Conservation (phyloP, 2,113 vertebrate species). For the Paramisgurnus dabryanus region DNA sequence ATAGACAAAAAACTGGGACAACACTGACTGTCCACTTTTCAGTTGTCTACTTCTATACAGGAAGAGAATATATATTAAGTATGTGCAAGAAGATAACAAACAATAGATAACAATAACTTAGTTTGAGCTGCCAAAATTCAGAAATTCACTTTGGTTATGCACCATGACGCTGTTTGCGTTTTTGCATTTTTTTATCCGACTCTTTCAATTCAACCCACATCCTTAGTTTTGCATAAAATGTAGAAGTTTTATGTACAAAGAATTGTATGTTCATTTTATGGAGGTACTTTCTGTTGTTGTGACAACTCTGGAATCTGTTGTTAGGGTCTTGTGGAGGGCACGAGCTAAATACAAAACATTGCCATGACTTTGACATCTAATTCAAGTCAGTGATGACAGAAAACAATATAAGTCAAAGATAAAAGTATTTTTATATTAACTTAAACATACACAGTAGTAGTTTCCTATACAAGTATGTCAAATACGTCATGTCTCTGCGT, state of each 20-base stretch:
- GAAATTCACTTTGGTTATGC: too few relatives aligned
- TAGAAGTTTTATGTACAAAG: constrained; percentile 67
- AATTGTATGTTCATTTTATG: not conserved
- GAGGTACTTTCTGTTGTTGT: constrained; percentile 16
- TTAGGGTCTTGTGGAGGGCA: not conserved
- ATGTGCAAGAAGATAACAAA: too few relatives aligned
- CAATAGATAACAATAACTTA: too few relatives aligned
- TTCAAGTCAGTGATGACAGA: not conserved
- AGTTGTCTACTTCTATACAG: too few relatives aligned
- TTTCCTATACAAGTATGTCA: not conserved
- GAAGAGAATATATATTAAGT: too few relatives aligned
- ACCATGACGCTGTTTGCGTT: not conserved
- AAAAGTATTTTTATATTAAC: not conserved
- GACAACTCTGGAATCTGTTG: constrained; percentile 20
- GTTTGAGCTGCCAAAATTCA: too few relatives aligned
- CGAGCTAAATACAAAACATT: constrained; percentile 3
- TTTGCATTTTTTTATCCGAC: constrained; percentile 45
- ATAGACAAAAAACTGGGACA: not conserved
- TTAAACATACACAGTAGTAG: not conserved
- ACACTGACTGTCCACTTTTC: too few relatives aligned
- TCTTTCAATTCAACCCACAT: constrained; percentile 66
- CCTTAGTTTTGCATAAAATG: constrained; percentile 67
- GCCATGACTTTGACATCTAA: not conserved
- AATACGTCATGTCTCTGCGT: not conserved
- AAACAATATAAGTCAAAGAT: not conserved